Conservation (phyloP, 1,140 invertebrate species). For the Drosophila kepulauana region DNA sequence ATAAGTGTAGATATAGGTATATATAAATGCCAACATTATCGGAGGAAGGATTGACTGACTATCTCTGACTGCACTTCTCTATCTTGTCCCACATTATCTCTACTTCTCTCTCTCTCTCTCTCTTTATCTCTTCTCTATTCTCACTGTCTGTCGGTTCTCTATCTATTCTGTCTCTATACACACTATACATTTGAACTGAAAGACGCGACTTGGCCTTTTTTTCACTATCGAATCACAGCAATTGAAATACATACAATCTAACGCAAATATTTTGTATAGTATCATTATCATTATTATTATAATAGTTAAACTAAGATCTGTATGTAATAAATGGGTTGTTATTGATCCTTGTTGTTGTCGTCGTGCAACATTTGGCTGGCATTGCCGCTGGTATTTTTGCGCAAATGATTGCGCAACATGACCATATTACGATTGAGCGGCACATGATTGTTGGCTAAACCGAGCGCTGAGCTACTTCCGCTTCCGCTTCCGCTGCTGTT, state of each 20-base stretch:
- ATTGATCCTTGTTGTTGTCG: conserved; percentile 55
- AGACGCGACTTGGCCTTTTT: conserved; percentile 79
- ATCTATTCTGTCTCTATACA: conserved; percentile 59
- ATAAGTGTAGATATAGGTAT: conserved; percentile 66
- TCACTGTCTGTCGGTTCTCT: conserved; percentile 26
- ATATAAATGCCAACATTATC: conserved; percentile 83
- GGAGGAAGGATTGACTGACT: conserved; percentile 83
- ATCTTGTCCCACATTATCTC: conserved; percentile 1
- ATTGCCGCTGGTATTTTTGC: conserved; percentile 71
- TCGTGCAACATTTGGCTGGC: conserved; percentile 29
- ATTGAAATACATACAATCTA: conserved; percentile 73
- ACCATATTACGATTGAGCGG: conserved; percentile 79
- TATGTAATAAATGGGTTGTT: conserved; percentile 62
- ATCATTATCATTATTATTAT: background rate
- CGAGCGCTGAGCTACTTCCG: conserved; percentile 38
- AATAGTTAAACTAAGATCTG: conserved; percentile 59
- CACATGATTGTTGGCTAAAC: conserved; percentile 50
- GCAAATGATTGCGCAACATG: conserved; percentile 81
- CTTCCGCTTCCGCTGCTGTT: background rate
- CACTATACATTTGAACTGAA: conserved; percentile 85
- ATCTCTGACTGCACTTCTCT: conserved; percentile 56
- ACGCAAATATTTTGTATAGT: conserved; percentile 57
- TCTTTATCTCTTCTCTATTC: conserved; percentile 22
- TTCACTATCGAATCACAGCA: conserved; percentile 84
- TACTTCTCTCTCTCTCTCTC: conserved; percentile 11